Percentiles rank a stretch among this genome's conserved stretches.
Conservation (phyloP, 2,888 invertebrate species). For the Nemotelus nigrinus region DNA sequence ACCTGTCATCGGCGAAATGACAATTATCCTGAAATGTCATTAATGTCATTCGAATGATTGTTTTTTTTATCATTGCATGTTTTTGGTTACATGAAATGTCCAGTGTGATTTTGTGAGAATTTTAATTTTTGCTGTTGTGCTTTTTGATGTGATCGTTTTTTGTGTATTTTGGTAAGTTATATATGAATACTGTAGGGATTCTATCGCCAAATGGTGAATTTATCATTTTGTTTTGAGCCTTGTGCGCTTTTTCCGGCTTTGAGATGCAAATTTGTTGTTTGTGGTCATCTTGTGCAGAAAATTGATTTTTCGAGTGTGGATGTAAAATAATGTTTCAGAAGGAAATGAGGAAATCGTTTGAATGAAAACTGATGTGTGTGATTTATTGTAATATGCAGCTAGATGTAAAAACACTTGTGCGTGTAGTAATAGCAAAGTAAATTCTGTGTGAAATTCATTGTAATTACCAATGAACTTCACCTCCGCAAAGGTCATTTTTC, state of each 20-base stretch:
- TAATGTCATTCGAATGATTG: constrained; percentile 21
- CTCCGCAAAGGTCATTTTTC: too few species aligned
- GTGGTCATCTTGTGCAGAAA: not conserved
- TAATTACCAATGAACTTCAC: too few species aligned
- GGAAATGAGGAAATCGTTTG: not conserved
- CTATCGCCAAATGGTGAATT: not conserved
- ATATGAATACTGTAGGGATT: not conserved
- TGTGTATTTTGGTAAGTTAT: constrained; percentile 20
- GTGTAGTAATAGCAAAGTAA: too few species aligned
- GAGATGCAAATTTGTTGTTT: not conserved
- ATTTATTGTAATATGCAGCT: too few species aligned
- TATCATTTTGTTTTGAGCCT: too few species aligned
- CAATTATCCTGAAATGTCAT: constrained; percentile 3
- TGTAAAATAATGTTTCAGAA: not conserved
- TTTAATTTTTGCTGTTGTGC: constrained; percentile 3
- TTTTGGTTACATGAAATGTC: constrained; percentile 18
- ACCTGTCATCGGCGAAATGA: constrained; percentile 9
- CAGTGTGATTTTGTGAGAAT: constrained; percentile 15
- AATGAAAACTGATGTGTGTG: too few species aligned
- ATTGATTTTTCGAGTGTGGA: constrained; percentile 26
- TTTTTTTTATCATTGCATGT: not conserved
- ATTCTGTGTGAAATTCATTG: too few species aligned
- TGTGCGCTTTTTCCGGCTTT: not conserved
- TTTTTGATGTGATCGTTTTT: constrained; percentile 15
- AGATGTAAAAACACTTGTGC: too few species aligned